Conservation (phyloP, 2,888 invertebrate species). For the Lycocerus yunnanus region DNA sequence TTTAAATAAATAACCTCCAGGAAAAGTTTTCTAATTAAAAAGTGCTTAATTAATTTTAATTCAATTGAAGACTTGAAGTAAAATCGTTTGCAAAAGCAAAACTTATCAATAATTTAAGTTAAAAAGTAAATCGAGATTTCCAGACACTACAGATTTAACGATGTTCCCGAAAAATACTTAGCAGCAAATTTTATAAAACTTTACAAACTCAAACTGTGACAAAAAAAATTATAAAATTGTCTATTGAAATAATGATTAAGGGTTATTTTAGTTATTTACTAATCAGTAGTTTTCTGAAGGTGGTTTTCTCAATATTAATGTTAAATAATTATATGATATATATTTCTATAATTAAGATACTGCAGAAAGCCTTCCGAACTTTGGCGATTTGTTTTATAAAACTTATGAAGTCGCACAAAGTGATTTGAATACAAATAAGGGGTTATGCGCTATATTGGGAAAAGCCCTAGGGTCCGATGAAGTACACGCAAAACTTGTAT, state of each 20-base stretch:
- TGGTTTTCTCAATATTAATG: no score
- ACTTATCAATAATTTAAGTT: background rate
- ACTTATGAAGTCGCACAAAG: no score
- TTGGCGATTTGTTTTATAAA: no score
- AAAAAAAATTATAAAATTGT: background rate
- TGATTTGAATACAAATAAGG: no score
- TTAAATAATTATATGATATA: no score
- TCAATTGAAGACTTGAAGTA: background rate
- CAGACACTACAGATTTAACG: background rate
- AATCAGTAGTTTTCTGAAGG: no score
- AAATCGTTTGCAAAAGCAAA: background rate
- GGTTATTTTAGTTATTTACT: no score
- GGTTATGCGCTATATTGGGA: no score
- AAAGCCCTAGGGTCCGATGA: no score
- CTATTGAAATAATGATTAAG: background rate
- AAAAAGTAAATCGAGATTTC: background rate
- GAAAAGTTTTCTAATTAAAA: background rate
- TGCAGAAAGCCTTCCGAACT: no score
- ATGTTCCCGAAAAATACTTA: background rate
- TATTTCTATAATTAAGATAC: no score
- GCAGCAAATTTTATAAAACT: background rate
- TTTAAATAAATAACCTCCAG: background rate
- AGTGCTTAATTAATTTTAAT: background rate
- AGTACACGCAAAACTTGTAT: no score
- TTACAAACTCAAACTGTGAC: background rate